Evolutionary conservation across 2,797 vertebrate species (phyloP).

Genomic region (Dromococcyx pavoninus): DNA sequence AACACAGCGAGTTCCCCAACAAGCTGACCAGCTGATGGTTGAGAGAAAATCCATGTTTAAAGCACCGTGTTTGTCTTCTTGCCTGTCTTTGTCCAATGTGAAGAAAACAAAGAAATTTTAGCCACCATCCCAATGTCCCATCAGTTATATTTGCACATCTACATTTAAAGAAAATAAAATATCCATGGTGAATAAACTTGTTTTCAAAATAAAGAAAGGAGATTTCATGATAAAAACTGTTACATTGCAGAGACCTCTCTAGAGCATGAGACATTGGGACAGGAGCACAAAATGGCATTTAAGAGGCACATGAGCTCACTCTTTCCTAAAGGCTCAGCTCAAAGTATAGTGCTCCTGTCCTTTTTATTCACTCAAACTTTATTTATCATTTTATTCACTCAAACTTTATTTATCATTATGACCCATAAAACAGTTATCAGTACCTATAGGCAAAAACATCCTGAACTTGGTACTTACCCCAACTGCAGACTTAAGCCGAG

Average conservation of each 20-base stretch:
- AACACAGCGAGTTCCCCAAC: neutral
- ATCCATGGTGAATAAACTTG: neutral
- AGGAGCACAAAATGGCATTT: neutral
- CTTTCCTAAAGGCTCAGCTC: neutral
- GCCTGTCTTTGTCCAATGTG: neutral
- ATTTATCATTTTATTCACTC: neutral
- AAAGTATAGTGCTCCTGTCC: neutral
- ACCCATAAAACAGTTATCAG: neutral
- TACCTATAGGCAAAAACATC: neutral
- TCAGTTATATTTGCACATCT: neutral
- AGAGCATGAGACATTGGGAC: neutral
- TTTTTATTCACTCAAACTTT: neutral
- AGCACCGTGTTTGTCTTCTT: neutral
- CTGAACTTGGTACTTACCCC: neutral
- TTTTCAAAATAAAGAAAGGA: neutral
- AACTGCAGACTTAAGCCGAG: rapidly evolving
- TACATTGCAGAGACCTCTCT: neutral
- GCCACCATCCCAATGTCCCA: neutral
- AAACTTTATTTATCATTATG: neutral
- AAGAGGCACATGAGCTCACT: neutral
- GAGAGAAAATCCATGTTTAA: neutral
- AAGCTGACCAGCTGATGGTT: neutral
- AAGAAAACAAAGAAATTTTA: conserved; percentile 4
- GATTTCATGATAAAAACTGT: neutral
- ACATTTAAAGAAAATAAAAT: neutral